A percentile compares a stretch with the other conserved stretches of the same genome.
Evolutionary conservation across 2,797 vertebrate genomes (phyloP).

Genomic region (Psittacula derbiana): DNA sequence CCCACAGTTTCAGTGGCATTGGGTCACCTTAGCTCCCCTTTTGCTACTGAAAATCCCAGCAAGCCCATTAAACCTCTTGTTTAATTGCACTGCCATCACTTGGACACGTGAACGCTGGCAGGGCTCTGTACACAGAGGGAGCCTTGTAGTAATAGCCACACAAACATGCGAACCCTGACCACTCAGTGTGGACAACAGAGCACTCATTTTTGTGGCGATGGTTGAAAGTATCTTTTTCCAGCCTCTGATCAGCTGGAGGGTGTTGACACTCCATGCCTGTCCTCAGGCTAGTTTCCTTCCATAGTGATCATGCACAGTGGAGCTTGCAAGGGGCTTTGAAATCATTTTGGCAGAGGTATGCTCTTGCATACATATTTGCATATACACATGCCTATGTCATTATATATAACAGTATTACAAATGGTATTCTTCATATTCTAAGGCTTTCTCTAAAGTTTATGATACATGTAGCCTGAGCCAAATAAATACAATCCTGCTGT

Average conservation of each 20-base stretch:
- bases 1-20: background rate
- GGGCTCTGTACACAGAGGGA: background rate
- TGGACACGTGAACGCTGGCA: rapidly evolving
- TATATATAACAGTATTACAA: background rate
- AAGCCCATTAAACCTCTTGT: background rate
- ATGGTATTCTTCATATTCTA: background rate
- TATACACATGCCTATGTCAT: background rate
- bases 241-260: background rate
- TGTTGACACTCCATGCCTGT: rapidly evolving
- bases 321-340: background rate
- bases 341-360: background rate
- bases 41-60: background rate
- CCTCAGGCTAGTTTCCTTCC: background rate
- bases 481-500: background rate
- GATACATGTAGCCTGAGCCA: background rate
- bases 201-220: background rate
- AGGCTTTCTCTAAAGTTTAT: background rate
- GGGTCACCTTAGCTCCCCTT: background rate
- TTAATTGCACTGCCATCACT: background rate
- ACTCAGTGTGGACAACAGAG: background rate
- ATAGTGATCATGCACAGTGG: rapidly evolving
- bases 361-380: background rate
- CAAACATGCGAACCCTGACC: background rate
- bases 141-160: background rate
- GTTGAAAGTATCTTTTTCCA: background rate